Percentiles rank a stretch among this genome's conserved stretches.
phyloP scores from a whole-genome alignment of 2,888 invertebrate species.

The Ennomos quercinarius region DNA sequence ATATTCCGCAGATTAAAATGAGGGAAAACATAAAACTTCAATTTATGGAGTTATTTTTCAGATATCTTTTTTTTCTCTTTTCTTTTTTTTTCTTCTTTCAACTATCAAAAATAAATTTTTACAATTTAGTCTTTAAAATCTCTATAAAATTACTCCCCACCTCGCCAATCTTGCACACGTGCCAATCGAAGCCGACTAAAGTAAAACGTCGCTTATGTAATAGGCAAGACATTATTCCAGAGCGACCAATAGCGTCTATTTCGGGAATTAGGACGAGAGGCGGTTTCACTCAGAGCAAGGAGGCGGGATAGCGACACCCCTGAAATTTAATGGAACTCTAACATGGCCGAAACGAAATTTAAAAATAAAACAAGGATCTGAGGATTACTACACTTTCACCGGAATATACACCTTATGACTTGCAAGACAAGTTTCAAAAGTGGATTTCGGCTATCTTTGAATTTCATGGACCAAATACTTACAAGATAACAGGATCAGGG shows the following conservation, averaged over 20 bases:
- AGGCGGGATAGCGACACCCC: constrained; percentile 62
- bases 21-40: no score
- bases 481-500: not conserved
- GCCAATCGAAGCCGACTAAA: constrained; percentile 35
- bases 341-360: constrained; percentile 52
- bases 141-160: no score
- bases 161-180: not conserved
- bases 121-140: no score
- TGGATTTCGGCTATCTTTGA: not conserved
- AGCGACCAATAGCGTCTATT: constrained; percentile 75
- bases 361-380: constrained; percentile 39
- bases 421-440: constrained; percentile 7
- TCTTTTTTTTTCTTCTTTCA: no score
- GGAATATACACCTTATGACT: constrained; percentile 5
- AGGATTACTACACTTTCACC: constrained; percentile 1
- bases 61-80: no score
- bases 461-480: constrained; percentile 1
- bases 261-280: constrained; percentile 67
- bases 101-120: no score
- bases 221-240: constrained; percentile 65
- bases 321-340: constrained; percentile 52
- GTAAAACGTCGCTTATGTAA: constrained; percentile 57
- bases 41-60: no score
- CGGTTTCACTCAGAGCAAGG: constrained; percentile 56
- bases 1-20: no score